Conservation (phyloP, 2,113 vertebrate species). For the Datnioides undecimradiatus region DNA sequence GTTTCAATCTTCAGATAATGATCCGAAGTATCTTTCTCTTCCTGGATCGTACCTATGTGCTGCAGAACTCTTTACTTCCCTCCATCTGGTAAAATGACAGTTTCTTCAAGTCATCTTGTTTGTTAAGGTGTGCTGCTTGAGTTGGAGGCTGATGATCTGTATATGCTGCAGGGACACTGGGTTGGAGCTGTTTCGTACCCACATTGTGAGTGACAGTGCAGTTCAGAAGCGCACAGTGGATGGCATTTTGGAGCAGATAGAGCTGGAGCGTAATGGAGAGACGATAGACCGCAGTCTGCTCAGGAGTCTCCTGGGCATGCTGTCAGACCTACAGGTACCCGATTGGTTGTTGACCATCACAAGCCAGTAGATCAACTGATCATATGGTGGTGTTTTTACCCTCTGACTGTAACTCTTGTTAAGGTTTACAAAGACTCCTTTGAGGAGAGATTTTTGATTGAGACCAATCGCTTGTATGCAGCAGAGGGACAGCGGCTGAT, state of each 20-base stretch:
- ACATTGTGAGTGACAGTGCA: slow-evolving; percentile 96
- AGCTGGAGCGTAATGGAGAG: slow-evolving; percentile 95
- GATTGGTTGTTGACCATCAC: not conserved
- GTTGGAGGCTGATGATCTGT: slow-evolving; percentile 7
- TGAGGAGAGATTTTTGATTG: slow-evolving; percentile 95
- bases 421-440: slow-evolving; percentile 99
- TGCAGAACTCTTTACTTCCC: slow-evolving; percentile 98
- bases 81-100: slow-evolving; percentile 93
- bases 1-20: slow-evolving; percentile 89
- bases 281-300: slow-evolving; percentile 96
- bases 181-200: slow-evolving; percentile 95
- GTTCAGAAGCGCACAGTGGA: slow-evolving; percentile 98
- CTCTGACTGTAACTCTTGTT: not conserved
- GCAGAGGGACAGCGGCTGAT: slow-evolving; percentile 97
- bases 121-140: not conserved
- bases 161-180: slow-evolving; percentile 92
- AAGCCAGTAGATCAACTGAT: not conserved
- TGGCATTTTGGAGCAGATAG: slow-evolving; percentile 97
- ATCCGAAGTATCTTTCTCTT: slow-evolving; percentile 99
- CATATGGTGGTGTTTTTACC: not conserved
- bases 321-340: slow-evolving; percentile 96
- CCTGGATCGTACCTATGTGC: slow-evolving; percentile 98
- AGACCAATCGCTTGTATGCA: slow-evolving; percentile 96
- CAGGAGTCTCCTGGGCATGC: slow-evolving; percentile 96
- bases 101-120: not conserved